Evolutionary conservation across 2,797 vertebrate species (phyloP).

Genomic region (Odontamblyopus lacepedii): DNA sequence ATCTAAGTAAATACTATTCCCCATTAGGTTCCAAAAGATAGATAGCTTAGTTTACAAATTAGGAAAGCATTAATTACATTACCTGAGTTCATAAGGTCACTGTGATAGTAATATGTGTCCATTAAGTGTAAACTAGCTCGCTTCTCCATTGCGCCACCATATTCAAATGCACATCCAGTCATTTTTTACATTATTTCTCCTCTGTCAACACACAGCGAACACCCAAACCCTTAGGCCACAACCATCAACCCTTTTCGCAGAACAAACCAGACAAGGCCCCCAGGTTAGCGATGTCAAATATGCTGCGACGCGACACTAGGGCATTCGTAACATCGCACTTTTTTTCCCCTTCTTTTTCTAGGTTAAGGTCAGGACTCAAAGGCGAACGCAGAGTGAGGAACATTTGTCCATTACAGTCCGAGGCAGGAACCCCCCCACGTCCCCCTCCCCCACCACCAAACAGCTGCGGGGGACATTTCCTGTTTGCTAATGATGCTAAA

Average conservation of each 20-base stretch:
- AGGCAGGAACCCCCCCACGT: conserved; percentile 40
- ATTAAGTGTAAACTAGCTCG: neutral
- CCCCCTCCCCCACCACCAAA: conserved; percentile 61
- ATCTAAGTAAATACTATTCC: too few relatives aligned
- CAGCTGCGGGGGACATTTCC: conserved; percentile 84
- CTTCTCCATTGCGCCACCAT: conserved; percentile 39
- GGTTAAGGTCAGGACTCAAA: conserved; percentile 80
- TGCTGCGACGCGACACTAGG: conserved; percentile 65
- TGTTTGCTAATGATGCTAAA: conserved; percentile 85
- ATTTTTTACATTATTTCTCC: conserved; percentile 30
- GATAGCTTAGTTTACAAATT: too few relatives aligned
- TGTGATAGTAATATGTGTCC: too few relatives aligned
- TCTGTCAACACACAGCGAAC: conserved; percentile 23
- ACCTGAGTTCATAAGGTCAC: too few relatives aligned
- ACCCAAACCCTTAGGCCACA: conserved; percentile 54
- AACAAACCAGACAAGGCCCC: conserved; percentile 71
- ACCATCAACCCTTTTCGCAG: conserved; percentile 70
- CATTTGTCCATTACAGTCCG: conserved; percentile 79
- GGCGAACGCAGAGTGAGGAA: conserved; percentile 64
- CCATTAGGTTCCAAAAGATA: too few relatives aligned
- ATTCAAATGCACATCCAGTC: conserved; percentile 39
- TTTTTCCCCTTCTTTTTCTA: conserved; percentile 59
- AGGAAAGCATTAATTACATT: too few relatives aligned
- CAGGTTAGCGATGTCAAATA: conserved; percentile 76
- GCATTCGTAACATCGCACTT: conserved; percentile 74